Percentiles rank a stretch among this genome's conserved stretches.
phyloP scores from a whole-genome alignment of 1,140 invertebrate genomes.

The Neodiprion virginianus region DNA sequence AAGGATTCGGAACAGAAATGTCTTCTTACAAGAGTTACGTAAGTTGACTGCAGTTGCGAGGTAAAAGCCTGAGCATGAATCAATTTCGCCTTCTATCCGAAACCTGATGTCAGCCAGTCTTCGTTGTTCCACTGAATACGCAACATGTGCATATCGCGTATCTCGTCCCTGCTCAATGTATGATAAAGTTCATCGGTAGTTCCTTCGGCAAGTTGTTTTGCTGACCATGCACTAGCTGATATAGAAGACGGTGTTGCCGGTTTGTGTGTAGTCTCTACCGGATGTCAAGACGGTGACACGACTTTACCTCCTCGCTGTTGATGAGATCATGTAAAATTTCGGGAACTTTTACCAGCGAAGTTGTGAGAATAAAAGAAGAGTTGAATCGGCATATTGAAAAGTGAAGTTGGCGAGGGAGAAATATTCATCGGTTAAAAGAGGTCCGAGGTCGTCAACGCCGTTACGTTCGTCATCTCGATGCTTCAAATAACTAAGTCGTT shows the following conservation, averaged over 20 bases:
- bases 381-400: background rate
- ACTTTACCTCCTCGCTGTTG: too few species aligned
- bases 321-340: background rate
- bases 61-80: background rate
- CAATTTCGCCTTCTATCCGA: background rate
- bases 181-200: background rate
- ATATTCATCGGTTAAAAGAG: background rate
- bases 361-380: background rate
- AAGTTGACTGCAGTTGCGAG: conserved; percentile 37
- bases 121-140: background rate
- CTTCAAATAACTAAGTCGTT: background rate
- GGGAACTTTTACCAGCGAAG: background rate
- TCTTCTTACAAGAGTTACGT: conserved; percentile 58
- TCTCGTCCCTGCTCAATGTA: conserved; percentile 25
- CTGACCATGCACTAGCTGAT: background rate
- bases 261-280: background rate
- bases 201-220: background rate
- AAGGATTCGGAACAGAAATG: conserved; percentile 32
- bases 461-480: background rate
- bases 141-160: conserved; percentile 9
- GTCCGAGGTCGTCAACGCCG: background rate
- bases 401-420: background rate
- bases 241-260: background rate
- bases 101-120: background rate
- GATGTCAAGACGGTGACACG: background rate